Percentiles rank a stretch among this genome's conserved stretches.
phyloP scores from a whole-genome alignment of 2,113 vertebrate genomes.

The Nyctibius bracteatus region DNA sequence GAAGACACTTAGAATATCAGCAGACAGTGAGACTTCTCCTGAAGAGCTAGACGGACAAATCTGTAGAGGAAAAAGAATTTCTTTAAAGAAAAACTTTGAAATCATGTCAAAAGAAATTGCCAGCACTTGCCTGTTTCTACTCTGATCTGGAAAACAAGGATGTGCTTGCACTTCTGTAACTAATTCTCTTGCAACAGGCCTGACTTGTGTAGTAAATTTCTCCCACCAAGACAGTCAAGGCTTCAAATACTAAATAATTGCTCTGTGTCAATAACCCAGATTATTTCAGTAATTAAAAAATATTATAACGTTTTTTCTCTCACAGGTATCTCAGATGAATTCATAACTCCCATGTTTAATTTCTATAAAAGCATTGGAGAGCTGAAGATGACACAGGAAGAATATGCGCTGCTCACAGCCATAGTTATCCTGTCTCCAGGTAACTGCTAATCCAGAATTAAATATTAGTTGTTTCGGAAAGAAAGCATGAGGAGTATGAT shows the following conservation, averaged over 20 bases:
- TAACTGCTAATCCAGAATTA: conserved; percentile 58
- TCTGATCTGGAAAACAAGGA: neutral
- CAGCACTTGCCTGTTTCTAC: neutral
- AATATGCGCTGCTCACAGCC: conserved; percentile 93
- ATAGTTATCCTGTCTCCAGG: conserved; percentile 95
- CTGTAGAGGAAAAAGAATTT: neutral
- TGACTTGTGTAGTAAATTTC: neutral
- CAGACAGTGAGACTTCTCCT: neutral
- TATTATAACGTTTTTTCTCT: neutral
- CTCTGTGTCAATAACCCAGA: neutral
- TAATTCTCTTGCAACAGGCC: neutral
- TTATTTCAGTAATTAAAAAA: neutral
- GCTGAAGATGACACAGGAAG: conserved; percentile 90
- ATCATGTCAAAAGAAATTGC: neutral
- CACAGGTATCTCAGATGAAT: conserved; percentile 92
- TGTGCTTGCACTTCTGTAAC: neutral
- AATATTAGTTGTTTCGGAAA: neutral
- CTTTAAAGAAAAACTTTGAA: neutral
- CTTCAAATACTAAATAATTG: neutral
- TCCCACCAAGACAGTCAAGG: neutral
- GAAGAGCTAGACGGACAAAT: neutral
- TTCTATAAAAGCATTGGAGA: conserved; percentile 95
- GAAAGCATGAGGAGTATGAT: neutral
- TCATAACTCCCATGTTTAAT: conserved; percentile 94
- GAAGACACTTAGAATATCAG: neutral